These are phyloP conservation scores for Machaerirhynchus nigripectus DNA, from an alignment of 2,113 vertebrate species.

Conservation along the genomic window DNA sequence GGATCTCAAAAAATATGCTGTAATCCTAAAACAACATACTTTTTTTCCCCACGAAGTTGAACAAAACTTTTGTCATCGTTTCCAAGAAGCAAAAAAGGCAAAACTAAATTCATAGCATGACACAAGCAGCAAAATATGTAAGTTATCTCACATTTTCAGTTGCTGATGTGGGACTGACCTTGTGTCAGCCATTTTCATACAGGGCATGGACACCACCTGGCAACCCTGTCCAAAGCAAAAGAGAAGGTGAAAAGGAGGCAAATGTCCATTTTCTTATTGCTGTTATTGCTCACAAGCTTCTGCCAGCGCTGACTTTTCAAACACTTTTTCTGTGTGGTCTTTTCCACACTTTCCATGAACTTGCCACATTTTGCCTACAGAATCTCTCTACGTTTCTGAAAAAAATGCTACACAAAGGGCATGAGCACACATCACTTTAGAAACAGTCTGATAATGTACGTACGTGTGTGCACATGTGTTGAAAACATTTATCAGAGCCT, in stretches of 20 bases:
- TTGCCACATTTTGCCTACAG: background rate
- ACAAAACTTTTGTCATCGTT: background rate
- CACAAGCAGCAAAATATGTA: background rate
- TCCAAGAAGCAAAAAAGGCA: background rate
- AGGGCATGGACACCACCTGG: background rate
- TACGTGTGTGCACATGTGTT: background rate
- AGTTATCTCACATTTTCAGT: background rate
- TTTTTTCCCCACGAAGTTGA: background rate
- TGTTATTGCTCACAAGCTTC: background rate
- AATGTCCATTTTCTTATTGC: background rate
- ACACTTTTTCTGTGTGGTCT: background rate
- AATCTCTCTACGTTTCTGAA: background rate
- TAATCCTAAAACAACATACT: background rate
- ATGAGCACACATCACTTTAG: background rate
- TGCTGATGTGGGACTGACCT: background rate
- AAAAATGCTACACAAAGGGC: background rate
- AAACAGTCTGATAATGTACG: background rate
- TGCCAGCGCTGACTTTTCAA: background rate
- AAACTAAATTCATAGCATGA: background rate
- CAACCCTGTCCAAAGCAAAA: background rate
- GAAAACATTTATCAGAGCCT: background rate
- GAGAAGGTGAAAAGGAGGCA: background rate
- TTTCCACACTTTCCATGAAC: background rate
- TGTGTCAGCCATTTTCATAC: background rate
- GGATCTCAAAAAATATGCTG: background rate